These are phyloP conservation scores for Sarcophaga peregrina DNA, from an alignment of 1,140 invertebrate species.

Conservation along the genomic window DNA sequence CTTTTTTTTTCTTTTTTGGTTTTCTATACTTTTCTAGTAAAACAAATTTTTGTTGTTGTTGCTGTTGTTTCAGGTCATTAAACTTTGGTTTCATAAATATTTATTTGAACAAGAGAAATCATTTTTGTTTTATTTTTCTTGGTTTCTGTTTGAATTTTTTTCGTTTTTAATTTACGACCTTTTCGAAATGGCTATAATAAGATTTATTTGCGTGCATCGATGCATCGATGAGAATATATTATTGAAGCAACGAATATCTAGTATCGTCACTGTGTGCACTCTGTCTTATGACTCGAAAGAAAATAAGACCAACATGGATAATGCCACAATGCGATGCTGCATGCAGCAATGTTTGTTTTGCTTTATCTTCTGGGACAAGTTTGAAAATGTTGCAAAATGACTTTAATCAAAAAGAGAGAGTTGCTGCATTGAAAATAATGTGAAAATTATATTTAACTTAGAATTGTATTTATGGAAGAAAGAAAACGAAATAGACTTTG, in stretches of 20 bases:
- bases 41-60: neutral
- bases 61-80: neutral
- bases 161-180: neutral
- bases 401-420: constrained; percentile 16
- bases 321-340: neutral
- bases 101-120: neutral
- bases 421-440: neutral
- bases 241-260: neutral
- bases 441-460: too few species aligned
- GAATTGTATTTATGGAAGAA: too few species aligned
- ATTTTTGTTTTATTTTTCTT: neutral
- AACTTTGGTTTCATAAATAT: neutral
- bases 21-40: too few species aligned
- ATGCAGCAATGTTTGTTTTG: neutral
- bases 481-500: too few species aligned
- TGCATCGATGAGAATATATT: neutral
- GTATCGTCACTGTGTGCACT: neutral
- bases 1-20: too few species aligned
- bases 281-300: neutral
- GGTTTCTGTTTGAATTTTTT: neutral
- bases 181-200: neutral
- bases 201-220: too few species aligned
- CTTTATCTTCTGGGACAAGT: neutral
- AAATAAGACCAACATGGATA: neutral
- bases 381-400: constrained; percentile 1